Percentiles rank a stretch among this genome's conserved stretches.
Evolutionary conservation across 2,113 vertebrate species (phyloP).

Genomic region (Natator depressus): DNA sequence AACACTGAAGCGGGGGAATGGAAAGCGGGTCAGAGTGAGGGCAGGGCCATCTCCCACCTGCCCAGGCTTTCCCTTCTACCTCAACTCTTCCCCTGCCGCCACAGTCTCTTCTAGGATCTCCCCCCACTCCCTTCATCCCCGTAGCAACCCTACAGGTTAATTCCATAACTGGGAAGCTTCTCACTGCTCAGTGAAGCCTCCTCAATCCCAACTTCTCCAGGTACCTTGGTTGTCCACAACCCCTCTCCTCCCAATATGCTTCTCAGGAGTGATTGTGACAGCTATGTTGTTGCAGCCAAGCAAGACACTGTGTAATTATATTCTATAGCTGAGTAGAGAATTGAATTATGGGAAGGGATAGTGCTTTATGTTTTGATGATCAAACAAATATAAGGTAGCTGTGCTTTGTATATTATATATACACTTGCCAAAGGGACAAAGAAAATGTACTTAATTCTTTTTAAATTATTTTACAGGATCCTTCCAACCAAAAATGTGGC

Average conservation of each 20-base stretch:
- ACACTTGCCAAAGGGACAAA: neutral
- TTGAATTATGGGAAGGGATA: slow-evolving; percentile 6
- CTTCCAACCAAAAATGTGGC: slow-evolving; percentile 90
- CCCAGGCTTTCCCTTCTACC: neutral
- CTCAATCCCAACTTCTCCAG: neutral
- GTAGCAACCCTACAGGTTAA: neutral
- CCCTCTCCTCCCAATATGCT: neutral
- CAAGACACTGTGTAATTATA: rapidly evolving
- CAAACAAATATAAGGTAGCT: slow-evolving; percentile 3
- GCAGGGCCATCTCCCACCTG: neutral
- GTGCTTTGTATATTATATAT: slow-evolving; percentile 18
- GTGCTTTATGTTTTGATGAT: slow-evolving; percentile 13
- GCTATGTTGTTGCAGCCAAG: neutral
- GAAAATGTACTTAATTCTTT: slow-evolving; percentile 23
- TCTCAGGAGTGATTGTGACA: neutral
- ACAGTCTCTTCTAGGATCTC: neutral
- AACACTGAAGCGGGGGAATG: neutral
- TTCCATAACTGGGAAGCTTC: neutral
- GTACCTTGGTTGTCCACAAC: neutral
- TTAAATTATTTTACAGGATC: slow-evolving; percentile 84
- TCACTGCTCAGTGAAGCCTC: neutral
- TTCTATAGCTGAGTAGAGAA: slow-evolving; percentile 33
- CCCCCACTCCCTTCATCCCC: neutral
- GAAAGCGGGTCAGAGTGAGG: neutral
- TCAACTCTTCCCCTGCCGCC: too few species aligned